Evolutionary conservation across 2,888 invertebrate species (phyloP).

Genomic region (Caenorhabditis panamensis): DNA sequence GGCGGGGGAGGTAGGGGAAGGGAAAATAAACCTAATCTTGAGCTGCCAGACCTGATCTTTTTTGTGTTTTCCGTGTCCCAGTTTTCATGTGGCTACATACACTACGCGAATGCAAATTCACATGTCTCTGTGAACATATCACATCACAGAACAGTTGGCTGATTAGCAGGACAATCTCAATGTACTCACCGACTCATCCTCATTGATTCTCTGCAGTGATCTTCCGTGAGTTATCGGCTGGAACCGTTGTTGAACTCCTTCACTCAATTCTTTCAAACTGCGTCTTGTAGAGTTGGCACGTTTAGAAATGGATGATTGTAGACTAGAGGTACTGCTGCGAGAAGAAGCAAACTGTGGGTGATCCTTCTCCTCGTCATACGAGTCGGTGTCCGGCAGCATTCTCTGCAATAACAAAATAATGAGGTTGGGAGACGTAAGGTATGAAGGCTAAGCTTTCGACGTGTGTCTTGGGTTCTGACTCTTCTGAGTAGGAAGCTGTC

Average conservation of each 20-base stretch:
- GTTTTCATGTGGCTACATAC: slow-evolving; percentile 3
- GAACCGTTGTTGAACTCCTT: slow-evolving; percentile 58
- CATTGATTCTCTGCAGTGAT: slow-evolving; percentile 50
- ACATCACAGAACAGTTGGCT: background rate
- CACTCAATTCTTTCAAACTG: slow-evolving; percentile 59
- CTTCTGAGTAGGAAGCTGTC: slow-evolving; percentile 1
- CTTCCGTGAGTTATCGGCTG: slow-evolving; percentile 51
- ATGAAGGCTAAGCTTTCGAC: too few relatives aligned
- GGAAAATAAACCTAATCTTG: slow-evolving; percentile 6
- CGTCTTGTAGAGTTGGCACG: slow-evolving; percentile 58
- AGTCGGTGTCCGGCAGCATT: slow-evolving; percentile 64
- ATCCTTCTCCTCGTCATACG: slow-evolving; percentile 56
- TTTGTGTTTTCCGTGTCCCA: background rate
- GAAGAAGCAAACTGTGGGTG: slow-evolving; percentile 46
- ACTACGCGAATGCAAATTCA: slow-evolving; percentile 11
- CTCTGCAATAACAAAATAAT: slow-evolving; percentile 44
- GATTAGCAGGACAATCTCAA: too few relatives aligned
- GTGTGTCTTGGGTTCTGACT: too few relatives aligned
- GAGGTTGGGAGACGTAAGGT: background rate
- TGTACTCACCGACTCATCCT: slow-evolving; percentile 58
- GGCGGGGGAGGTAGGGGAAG: background rate
- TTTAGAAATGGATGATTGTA: slow-evolving; percentile 64
- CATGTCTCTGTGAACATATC: background rate
- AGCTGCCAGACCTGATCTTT: slow-evolving; percentile 20
- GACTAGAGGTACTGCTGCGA: slow-evolving; percentile 54